These are phyloP conservation scores for Candidula unifasciata DNA, from an alignment of 2,888 invertebrate genomes.

Conservation along the genomic window DNA sequence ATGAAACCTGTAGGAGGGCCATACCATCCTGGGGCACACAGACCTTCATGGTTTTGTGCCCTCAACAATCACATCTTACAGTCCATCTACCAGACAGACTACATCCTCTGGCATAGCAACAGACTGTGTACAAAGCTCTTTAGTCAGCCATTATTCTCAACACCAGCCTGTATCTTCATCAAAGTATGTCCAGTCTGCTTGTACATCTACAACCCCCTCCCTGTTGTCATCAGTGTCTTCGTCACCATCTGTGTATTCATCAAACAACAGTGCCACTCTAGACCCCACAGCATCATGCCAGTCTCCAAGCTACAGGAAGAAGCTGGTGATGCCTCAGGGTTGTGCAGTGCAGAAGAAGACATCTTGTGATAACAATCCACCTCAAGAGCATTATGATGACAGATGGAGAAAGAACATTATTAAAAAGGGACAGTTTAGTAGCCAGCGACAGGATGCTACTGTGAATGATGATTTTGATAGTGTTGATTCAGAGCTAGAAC, in stretches of 20 bases:
- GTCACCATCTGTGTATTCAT: not conserved
- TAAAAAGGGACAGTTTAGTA: not conserved
- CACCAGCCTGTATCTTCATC: not conserved
- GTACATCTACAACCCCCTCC: conserved; percentile 5
- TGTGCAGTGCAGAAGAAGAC: not conserved
- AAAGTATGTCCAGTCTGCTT: not conserved
- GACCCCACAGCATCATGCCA: conserved; percentile 37
- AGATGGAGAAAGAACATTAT: conserved; percentile 4
- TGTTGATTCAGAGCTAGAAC: not conserved
- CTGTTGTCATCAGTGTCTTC: conserved; percentile 35
- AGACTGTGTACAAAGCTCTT: not conserved
- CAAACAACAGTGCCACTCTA: not conserved
- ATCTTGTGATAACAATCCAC: not conserved
- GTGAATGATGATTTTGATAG: conserved; percentile 2
- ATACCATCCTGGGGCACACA: conserved; percentile 24
- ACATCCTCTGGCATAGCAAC: conserved; percentile 4
- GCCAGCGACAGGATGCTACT: not conserved
- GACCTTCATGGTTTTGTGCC: not conserved
- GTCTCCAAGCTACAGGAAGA: conserved; percentile 33
- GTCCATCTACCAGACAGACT: not conserved
- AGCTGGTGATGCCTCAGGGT: not conserved
- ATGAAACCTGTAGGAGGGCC: conserved; percentile 30
- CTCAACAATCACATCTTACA: conserved; percentile 1
- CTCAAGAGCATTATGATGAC: not conserved
- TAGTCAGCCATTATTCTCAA: not conserved